Conservation (phyloP, 2,113 vertebrate species). For the Arenaria interpres region DNA sequence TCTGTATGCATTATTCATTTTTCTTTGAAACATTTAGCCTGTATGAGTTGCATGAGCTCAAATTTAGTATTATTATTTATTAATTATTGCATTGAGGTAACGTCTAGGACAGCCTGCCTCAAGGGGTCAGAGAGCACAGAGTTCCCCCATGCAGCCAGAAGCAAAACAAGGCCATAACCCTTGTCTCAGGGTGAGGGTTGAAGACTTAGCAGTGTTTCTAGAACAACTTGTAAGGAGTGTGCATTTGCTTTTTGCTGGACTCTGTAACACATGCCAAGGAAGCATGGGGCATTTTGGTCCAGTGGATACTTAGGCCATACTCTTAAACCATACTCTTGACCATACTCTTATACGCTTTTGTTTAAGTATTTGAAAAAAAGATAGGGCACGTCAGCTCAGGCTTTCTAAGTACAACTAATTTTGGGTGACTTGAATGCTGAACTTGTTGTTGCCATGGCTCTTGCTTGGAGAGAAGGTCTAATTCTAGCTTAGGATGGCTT, state of each 20-base stretch:
- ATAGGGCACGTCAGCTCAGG: neutral
- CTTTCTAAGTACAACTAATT: fast-evolving
- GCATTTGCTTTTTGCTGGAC: neutral
- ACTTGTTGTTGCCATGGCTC: neutral
- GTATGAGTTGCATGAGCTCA: neutral
- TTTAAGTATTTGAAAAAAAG: neutral
- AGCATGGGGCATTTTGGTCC: neutral
- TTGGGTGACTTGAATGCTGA: neutral
- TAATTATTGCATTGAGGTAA: conserved; percentile 40
- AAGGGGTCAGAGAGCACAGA: neutral
- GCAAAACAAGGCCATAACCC: neutral
- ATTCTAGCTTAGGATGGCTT: neutral
- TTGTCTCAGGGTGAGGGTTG: neutral
- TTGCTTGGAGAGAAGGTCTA: neutral
- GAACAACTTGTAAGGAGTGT: neutral
- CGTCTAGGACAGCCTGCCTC: neutral
- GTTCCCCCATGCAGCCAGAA: neutral
- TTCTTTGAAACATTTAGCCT: conserved; percentile 17
- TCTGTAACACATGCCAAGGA: neutral
- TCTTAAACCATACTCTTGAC: neutral
- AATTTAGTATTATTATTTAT: conserved; percentile 29
- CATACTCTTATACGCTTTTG: neutral
- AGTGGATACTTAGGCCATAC: neutral
- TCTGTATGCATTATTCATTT: conserved; percentile 56
- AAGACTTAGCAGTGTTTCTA: neutral